These are phyloP conservation scores for Bos indicus DNA, from an alignment of 2,113 vertebrate genomes.

Conservation along the genomic window DNA sequence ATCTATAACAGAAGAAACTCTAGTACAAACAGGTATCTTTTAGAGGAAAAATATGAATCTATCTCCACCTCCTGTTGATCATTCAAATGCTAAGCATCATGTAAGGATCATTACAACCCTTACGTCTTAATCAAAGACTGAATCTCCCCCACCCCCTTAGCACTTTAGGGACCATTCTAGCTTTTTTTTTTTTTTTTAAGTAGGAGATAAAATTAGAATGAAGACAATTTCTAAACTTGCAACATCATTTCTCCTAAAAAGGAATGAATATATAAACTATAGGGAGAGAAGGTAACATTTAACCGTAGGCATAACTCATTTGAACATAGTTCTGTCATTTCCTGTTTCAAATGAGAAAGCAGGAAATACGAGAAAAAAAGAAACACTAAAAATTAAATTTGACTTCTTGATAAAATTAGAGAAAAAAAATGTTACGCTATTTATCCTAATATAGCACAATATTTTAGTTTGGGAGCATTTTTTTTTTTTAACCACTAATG, in stretches of 20 bases:
- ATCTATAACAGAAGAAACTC: neutral
- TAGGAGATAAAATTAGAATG: neutral
- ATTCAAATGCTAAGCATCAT: neutral
- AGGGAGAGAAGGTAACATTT: neutral
- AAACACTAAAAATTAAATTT: slow-evolving; percentile 9
- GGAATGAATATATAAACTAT: neutral
- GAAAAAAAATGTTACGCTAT: neutral
- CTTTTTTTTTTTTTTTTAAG: neutral
- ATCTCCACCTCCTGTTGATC: neutral
- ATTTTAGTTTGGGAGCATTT: neutral
- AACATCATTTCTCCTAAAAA: slow-evolving; percentile 18
- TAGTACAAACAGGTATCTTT: neutral
- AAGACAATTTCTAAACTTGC: neutral
- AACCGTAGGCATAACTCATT: neutral
- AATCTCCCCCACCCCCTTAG: neutral
- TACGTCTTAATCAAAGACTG: neutral
- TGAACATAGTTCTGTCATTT: neutral
- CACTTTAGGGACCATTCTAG: neutral
- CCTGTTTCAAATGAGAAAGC: neutral
- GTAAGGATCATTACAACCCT: neutral
- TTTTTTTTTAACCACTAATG: neutral
- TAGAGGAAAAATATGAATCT: neutral
- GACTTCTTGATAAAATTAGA: neutral
- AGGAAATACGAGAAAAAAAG: neutral
- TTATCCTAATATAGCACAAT: slow-evolving; percentile 10